phyloP scores from a whole-genome alignment of 2,113 vertebrate species.

The Pomatostomus ruficeps region DNA sequence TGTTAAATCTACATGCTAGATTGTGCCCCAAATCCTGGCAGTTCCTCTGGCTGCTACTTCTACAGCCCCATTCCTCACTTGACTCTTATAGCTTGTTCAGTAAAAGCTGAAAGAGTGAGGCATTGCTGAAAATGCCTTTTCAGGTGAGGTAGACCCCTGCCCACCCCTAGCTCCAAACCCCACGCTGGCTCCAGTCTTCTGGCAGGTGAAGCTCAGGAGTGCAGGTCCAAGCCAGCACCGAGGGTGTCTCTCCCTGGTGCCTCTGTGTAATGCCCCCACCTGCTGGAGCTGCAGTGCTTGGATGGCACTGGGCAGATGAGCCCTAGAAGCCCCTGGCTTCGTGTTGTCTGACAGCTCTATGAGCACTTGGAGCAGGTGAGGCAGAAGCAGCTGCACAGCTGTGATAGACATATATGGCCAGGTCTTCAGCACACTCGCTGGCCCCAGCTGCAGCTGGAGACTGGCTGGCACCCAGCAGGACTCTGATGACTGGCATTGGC shows the following conservation, averaged over 20 bases:
- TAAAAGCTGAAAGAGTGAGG: neutral
- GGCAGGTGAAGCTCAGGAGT: neutral
- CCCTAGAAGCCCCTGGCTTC: neutral
- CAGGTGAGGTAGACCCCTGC: neutral
- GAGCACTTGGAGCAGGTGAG: neutral
- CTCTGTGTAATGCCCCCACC: fast-evolving
- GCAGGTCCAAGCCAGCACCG: fast-evolving
- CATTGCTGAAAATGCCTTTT: neutral
- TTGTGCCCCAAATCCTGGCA: neutral
- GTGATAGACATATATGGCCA: neutral
- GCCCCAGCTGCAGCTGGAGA: neutral
- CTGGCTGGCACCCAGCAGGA: neutral
- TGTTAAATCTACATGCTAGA: neutral
- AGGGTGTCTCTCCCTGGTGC: neutral
- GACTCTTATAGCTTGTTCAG: neutral
- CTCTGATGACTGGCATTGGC: neutral
- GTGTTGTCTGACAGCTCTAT: neutral
- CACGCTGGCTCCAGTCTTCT: fast-evolving
- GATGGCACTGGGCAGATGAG: fast-evolving
- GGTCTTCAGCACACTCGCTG: fast-evolving
- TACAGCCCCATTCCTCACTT: neutral
- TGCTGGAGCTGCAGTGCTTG: fast-evolving
- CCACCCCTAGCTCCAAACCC: neutral
- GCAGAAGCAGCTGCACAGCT: neutral
- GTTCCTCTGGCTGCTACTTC: neutral